Base-by-base conservation (phyloP, 1,140 invertebrate genomes). In the Zaprionus gabonicus region DNA sequence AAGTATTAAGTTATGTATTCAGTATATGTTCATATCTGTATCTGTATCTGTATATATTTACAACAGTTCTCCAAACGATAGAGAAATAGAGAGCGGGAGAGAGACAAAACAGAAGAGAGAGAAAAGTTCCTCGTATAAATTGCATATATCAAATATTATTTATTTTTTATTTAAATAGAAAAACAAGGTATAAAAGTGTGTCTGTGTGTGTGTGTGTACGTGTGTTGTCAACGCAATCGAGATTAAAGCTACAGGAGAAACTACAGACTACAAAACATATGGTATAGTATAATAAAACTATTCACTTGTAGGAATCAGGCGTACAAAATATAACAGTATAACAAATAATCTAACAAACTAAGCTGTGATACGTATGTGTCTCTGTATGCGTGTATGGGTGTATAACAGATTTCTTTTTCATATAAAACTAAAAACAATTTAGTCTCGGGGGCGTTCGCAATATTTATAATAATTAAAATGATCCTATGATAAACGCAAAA, bases 131-230 rank as follows among this genome's bases (percentile, higher is more conserved):
- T 82, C 87, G 78, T 87, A 87, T 83, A 87, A 87, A 87, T 86
- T 88, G 71, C 86, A 79, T 87, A 87, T 87, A 87, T 87, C 84
- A 87, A 87, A 87, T 87, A 87, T 81, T 81, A 23, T 72, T 69
- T 27, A 62, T 36, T 69, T 57, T 62, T 56, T 64, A 69, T 70
- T 75, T 46, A 67, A 58, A 60, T 74, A 62, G 81, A 68, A 84
- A 87, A 88, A 81, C 81, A 88, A 87, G 82, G 85, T 87, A 87
- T 84, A 87, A 88, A 87, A 87, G 82, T 88, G 64, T 87, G 57
- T 51, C 10, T 51, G 17, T 49, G 46, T 46, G 41, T 49, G 44
- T 23, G 17, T 17, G 44, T 49, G 46, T 20, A 20, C 12, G 10
- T 51, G 46, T 51, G 46, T 51, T 51, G 46, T 83, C 68, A 88